phyloP scores from a whole-genome alignment of 2,888 invertebrate genomes.

The Nysson spinosus region DNA sequence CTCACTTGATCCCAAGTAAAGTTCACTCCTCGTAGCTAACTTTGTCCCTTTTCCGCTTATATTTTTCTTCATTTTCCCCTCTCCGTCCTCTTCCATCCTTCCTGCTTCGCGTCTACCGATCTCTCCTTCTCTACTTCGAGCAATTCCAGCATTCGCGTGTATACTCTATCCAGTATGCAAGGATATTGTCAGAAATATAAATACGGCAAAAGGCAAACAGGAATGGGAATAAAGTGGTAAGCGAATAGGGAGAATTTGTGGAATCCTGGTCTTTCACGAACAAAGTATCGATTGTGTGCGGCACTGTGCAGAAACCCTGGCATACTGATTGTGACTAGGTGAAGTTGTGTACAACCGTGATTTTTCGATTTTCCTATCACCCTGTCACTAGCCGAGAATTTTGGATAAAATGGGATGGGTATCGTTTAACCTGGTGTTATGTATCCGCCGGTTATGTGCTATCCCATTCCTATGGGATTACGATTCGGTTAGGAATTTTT shows the following conservation, averaged over 20 bases:
- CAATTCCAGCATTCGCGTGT: too few species aligned
- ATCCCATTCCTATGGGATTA: neutral
- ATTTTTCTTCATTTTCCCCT: constrained; percentile 9
- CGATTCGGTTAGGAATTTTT: constrained; percentile 1
- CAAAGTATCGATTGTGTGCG: constrained; percentile 39
- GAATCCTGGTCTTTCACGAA: constrained; percentile 25
- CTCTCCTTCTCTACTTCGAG: too few species aligned
- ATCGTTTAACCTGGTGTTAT: neutral
- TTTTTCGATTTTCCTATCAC: constrained; percentile 26
- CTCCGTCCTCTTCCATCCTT: neutral
- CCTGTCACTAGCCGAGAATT: constrained; percentile 10
- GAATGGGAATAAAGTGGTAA: constrained; percentile 46
- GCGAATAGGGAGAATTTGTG: constrained; percentile 29
- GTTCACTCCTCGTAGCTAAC: neutral
- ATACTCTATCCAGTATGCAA: too few species aligned
- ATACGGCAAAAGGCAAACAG: constrained; percentile 31
- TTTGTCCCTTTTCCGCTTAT: neutral
- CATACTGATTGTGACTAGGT: neutral
- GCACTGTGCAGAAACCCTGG: neutral
- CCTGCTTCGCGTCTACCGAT: too few species aligned
- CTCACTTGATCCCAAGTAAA: neutral
- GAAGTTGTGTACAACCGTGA: constrained; percentile 1
- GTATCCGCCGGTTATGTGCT: constrained; percentile 3
- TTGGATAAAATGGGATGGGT: neutral
- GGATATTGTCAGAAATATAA: constrained; percentile 43